Conservation (phyloP, 2,888 invertebrate genomes). For the Dione vanillae region DNA sequence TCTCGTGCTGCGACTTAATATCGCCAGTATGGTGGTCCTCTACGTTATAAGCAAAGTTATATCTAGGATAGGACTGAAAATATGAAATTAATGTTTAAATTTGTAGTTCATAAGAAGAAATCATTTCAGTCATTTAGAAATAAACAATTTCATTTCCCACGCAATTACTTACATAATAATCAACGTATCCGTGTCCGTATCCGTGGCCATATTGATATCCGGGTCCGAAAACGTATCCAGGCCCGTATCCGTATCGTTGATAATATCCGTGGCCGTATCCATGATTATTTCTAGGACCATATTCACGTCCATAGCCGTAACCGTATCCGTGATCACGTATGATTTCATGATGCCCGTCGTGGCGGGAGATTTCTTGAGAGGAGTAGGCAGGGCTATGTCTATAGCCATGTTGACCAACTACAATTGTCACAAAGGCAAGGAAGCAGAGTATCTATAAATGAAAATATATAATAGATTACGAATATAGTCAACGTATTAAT, state of each 20-base stretch:
- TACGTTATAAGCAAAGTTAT: slow-evolving; percentile 71
- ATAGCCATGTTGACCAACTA: slow-evolving; percentile 49
- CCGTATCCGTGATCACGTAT: slow-evolving; percentile 56
- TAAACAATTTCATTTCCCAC: no score
- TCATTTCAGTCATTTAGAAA: no score
- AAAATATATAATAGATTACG: not conserved
- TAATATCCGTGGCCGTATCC: not conserved
- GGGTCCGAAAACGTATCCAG: not conserved
- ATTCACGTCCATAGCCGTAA: slow-evolving; percentile 32
- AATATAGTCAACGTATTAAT: no score
- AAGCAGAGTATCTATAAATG: slow-evolving; percentile 47
- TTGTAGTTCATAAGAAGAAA: no score
- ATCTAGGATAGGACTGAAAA: slow-evolving; percentile 49
- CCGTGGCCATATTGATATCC: slow-evolving; percentile 13
- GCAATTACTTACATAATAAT: slow-evolving; percentile 40
- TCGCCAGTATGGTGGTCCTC: slow-evolving; percentile 75
- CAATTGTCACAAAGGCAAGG: slow-evolving; percentile 41
- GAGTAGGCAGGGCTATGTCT: slow-evolving; percentile 68
- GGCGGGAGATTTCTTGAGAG: slow-evolving; percentile 65
- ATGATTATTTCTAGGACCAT: slow-evolving; percentile 3
- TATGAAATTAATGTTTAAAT: not conserved
- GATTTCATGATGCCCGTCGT: slow-evolving; percentile 63
- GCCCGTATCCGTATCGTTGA: slow-evolving; percentile 1
- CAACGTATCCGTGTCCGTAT: slow-evolving; percentile 31
- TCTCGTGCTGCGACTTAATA: slow-evolving; percentile 54